Conservation (phyloP, 2,113 vertebrate species). For the Tautogolabrus adspersus region DNA sequence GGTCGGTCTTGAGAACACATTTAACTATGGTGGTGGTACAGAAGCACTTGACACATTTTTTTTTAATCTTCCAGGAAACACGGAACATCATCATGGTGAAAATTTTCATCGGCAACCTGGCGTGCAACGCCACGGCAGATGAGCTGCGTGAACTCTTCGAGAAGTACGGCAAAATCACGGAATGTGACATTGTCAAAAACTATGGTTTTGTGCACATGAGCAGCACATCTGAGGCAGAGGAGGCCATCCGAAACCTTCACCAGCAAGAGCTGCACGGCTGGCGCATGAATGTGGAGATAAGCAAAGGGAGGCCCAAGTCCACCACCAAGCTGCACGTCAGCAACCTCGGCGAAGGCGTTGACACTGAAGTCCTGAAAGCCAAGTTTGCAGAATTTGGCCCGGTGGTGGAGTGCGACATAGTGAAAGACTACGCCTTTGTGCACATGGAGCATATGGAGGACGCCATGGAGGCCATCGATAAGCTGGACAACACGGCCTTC, state of each 20-base stretch:
- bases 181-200: conserved; percentile 96
- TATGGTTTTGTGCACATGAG: conserved; percentile 97
- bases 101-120: conserved; percentile 94
- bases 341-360: conserved; percentile 88
- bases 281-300: conserved; percentile 94
- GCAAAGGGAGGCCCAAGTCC: conserved; percentile 90
- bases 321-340: conserved; percentile 95
- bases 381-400: conserved; percentile 93
- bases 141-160: conserved; percentile 92
- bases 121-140: conserved; percentile 88
- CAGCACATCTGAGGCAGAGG: conserved; percentile 87
- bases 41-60: not conserved
- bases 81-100: conserved; percentile 89
- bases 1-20: too few species aligned
- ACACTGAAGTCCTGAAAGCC: conserved; percentile 87
- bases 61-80: conserved; percentile 46
- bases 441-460: conserved; percentile 96
- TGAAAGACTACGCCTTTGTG: conserved; percentile 96
- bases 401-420: conserved; percentile 95
- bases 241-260: conserved; percentile 92
- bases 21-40: not conserved
- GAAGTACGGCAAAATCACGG: conserved; percentile 92
- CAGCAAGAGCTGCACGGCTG: conserved; percentile 91
- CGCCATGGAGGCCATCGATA: conserved; percentile 91
- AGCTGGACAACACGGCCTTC: conserved; percentile 90